Evolutionary conservation across 1,140 invertebrate species (phyloP).

Genomic region (Drosophila baimaii): DNA sequence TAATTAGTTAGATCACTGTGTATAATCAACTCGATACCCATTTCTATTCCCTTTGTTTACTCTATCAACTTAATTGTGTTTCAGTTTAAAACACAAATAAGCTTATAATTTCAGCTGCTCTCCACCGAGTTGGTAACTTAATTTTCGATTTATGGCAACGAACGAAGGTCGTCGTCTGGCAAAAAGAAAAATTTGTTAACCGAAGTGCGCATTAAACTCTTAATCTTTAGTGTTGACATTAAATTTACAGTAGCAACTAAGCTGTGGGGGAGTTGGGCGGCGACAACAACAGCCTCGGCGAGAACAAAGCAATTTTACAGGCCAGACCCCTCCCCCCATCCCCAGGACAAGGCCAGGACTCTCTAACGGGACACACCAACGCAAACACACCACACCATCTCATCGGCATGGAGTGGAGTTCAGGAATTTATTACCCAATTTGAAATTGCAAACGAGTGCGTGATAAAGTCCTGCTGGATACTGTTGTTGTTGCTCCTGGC

Average conservation of each 20-base stretch:
- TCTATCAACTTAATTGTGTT: conserved; percentile 21
- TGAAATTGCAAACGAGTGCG: conserved; percentile 82
- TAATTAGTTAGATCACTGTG: no score
- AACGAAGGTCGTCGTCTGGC: conserved; percentile 13
- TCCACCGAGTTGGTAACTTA: conserved; percentile 19
- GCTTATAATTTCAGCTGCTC: conserved; percentile 25
- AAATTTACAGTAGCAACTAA: conserved; percentile 67
- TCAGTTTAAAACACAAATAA: conserved; percentile 7
- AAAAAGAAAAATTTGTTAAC: conserved; percentile 65
- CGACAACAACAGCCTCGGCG: conserved; percentile 14
- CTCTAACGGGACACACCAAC: conserved; percentile 8
- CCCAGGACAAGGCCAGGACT: conserved; percentile 25
- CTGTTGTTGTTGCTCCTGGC: conserved; percentile 20
- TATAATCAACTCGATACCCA: not conserved
- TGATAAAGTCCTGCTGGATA: conserved; percentile 67
- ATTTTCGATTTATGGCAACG: conserved; percentile 50
- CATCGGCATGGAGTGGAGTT: conserved; percentile 47
- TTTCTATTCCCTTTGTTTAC: not conserved
- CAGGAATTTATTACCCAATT: conserved; percentile 81
- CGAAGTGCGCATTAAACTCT: conserved; percentile 73
- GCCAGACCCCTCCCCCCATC: no score
- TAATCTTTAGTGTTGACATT: conserved; percentile 81
- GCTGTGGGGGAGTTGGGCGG: conserved; percentile 8
- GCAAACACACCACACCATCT: conserved; percentile 17
- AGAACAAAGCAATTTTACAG: conserved; percentile 77